Percentiles rank a stretch among this genome's conserved stretches.
Conservation (phyloP, 2,113 vertebrate genomes). For the Arizona elegans region DNA sequence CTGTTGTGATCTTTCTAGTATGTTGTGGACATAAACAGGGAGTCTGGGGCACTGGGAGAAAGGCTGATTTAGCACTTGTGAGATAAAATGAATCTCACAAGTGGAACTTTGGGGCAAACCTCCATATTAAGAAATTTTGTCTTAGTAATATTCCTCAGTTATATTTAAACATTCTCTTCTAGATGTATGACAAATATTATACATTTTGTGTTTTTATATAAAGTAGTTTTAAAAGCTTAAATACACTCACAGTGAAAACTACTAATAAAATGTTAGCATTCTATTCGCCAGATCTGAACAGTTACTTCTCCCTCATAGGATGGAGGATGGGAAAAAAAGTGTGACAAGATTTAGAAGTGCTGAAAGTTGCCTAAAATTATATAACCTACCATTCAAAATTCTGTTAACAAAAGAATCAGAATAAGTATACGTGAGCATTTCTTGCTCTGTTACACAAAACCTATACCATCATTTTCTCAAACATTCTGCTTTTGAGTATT, state of each 20-base stretch:
- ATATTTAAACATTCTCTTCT: not conserved
- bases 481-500: too few relatives aligned
- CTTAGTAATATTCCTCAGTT: not conserved
- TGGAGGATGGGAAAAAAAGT: not conserved
- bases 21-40: not conserved
- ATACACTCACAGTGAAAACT: not conserved
- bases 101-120: not conserved
- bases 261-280: conserved; percentile 1
- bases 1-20: not conserved
- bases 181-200: not conserved
- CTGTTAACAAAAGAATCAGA: too few relatives aligned
- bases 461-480: too few relatives aligned
- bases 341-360: not conserved
- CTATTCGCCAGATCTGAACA: not conserved
- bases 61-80: not conserved
- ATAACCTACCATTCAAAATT: not conserved
- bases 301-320: not conserved
- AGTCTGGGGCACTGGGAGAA: not conserved
- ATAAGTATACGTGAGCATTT: too few relatives aligned
- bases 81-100: not conserved
- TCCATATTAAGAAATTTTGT: not conserved
- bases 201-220: not conserved
- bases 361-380: not conserved
- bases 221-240: not conserved
- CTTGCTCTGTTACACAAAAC: too few relatives aligned